Percentiles rank a stretch among this genome's conserved stretches.
Evolutionary conservation across 2,113 vertebrate genomes (phyloP).

Genomic region (Bubalus kerabau): DNA sequence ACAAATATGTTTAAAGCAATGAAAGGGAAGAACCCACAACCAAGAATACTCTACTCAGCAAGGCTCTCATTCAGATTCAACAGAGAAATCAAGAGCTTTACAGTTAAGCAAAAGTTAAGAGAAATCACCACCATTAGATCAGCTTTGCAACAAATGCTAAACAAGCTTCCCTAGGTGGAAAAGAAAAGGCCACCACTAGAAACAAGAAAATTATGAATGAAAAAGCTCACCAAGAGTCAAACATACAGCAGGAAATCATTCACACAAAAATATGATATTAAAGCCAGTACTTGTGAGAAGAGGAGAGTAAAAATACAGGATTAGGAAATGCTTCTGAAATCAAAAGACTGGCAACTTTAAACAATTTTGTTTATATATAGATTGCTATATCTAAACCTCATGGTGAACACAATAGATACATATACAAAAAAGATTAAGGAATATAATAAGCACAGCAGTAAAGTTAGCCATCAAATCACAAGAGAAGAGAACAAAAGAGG

Average conservation of each 20-base stretch:
- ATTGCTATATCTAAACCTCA: background rate
- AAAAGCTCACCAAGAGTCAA: background rate
- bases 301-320: background rate
- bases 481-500: background rate
- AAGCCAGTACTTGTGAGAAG: background rate
- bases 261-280: background rate
- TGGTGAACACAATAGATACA: background rate
- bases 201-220: background rate
- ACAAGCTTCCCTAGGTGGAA: background rate
- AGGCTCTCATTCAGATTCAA: background rate
- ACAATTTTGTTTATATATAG: background rate
- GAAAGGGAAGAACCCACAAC: background rate
- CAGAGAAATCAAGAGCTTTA: background rate
- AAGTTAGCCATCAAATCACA: background rate
- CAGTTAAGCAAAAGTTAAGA: background rate
- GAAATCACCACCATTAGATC: background rate
- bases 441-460: background rate
- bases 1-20: background rate
- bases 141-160: background rate
- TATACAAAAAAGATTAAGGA: background rate
- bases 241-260: background rate
- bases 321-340: background rate
- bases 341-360: background rate
- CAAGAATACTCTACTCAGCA: background rate
- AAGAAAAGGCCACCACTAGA: background rate